Conservation (phyloP, 2,888 invertebrate species). For the Pediacus dermestoides region DNA sequence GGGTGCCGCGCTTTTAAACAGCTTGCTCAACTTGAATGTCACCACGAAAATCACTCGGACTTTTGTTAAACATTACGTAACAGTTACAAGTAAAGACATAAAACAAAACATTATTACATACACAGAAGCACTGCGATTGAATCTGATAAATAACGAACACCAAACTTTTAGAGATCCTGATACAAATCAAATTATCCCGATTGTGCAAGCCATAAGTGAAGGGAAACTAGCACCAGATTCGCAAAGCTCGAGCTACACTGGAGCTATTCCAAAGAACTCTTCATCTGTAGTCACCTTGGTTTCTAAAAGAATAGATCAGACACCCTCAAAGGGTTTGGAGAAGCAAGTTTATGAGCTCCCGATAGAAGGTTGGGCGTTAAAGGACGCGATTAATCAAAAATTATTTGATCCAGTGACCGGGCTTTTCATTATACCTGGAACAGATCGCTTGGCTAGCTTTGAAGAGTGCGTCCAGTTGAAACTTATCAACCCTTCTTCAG, state of each 20-base stretch:
- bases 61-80: conserved; percentile 77
- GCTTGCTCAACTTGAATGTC: conserved; percentile 80
- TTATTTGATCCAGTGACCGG: conserved; percentile 82
- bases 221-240: conserved; percentile 64
- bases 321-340: conserved; percentile 53
- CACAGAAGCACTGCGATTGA: conserved; percentile 71
- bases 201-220: conserved; percentile 74
- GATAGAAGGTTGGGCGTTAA: conserved; percentile 76
- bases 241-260: conserved; percentile 34
- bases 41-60: conserved; percentile 85
- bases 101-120: conserved; percentile 65
- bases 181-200: conserved; percentile 67
- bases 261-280: conserved; percentile 33
- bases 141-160: conserved; percentile 74
- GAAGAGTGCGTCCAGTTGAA: conserved; percentile 83
- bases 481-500: conserved; percentile 81
- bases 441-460: conserved; percentile 78
- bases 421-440: conserved; percentile 79
- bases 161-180: conserved; percentile 75
- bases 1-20: conserved; percentile 81
- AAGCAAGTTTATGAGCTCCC: conserved; percentile 76
- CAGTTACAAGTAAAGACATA: conserved; percentile 64
- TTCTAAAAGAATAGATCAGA: conserved; percentile 24
- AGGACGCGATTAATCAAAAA: conserved; percentile 77
- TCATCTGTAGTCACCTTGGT: conserved; percentile 30